phyloP scores from a whole-genome alignment of 2,888 invertebrate species.

The Anthoptus insignis region DNA sequence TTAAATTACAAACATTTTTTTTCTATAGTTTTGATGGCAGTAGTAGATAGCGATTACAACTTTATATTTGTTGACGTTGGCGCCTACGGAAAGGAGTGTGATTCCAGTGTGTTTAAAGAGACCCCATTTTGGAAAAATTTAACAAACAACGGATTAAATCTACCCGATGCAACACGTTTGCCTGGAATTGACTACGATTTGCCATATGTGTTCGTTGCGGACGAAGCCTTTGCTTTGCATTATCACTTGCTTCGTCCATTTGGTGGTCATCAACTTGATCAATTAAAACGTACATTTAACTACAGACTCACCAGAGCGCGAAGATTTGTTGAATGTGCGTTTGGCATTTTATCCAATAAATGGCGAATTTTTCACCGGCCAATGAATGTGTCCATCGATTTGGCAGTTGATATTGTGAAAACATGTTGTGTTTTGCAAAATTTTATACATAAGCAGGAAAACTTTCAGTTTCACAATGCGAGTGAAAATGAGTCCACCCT shows the following conservation, averaged over 20 bases:
- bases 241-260: conserved; percentile 48
- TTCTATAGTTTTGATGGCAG: conserved; percentile 46
- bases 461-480: conserved; percentile 46
- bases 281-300: conserved; percentile 47
- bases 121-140: conserved; percentile 47
- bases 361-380: conserved; percentile 50
- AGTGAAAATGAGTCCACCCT: conserved; percentile 49
- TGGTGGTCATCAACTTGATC: conserved; percentile 46
- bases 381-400: conserved; percentile 45
- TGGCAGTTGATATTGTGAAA: conserved; percentile 46
- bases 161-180: conserved; percentile 40
- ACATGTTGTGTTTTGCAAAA: conserved; percentile 46
- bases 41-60: conserved; percentile 42
- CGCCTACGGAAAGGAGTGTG: conserved; percentile 52
- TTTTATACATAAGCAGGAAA: conserved; percentile 42
- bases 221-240: conserved; percentile 51
- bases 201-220: conserved; percentile 49
- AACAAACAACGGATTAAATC: conserved; percentile 41
- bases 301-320: conserved; percentile 52
- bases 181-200: conserved; percentile 29
- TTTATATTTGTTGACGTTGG: conserved; percentile 47
- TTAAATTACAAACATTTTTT: conserved; percentile 36
- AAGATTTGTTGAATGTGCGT: conserved; percentile 51
- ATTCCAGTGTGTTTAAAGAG: conserved; percentile 51
- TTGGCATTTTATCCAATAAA: conserved; percentile 52